Conservation (phyloP, 2,888 invertebrate genomes). For the Morpho deidamia region DNA sequence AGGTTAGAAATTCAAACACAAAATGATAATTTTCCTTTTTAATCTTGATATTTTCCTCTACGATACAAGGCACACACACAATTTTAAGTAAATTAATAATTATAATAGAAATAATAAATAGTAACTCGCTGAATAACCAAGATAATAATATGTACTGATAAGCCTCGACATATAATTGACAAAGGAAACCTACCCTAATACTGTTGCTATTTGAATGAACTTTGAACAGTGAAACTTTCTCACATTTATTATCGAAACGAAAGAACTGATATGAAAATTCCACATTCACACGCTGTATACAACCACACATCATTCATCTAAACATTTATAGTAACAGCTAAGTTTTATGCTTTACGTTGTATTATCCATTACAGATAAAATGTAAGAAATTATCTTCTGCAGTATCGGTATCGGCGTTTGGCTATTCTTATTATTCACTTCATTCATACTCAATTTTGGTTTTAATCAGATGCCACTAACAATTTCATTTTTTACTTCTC, state of each 20-base stretch:
- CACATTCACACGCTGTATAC: slow-evolving; percentile 71
- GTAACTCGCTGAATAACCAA: slow-evolving; percentile 61
- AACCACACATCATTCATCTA: slow-evolving; percentile 72
- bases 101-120: slow-evolving; percentile 64
- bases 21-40: slow-evolving; percentile 75
- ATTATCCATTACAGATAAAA: slow-evolving; percentile 68
- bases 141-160: slow-evolving; percentile 37
- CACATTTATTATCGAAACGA: slow-evolving; percentile 38
- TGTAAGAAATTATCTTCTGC: slow-evolving; percentile 55
- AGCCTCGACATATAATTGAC: slow-evolving; percentile 46
- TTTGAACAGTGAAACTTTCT: slow-evolving; percentile 28
- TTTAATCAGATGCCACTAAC: background rate
- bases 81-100: slow-evolving; percentile 74
- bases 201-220: slow-evolving; percentile 37
- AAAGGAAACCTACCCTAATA: slow-evolving; percentile 48
- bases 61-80: slow-evolving; percentile 86
- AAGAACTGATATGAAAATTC: slow-evolving; percentile 58
- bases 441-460: background rate
- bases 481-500: slow-evolving; percentile 14
- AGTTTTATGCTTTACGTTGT: slow-evolving; percentile 61
- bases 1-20: slow-evolving; percentile 46
- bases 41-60: slow-evolving; percentile 81
- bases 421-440: slow-evolving; percentile 37
- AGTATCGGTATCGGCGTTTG: slow-evolving; percentile 60
- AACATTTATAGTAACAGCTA: slow-evolving; percentile 78